phyloP scores from a whole-genome alignment of 2,113 vertebrate genomes.

The Dendrocopos noguchii region DNA sequence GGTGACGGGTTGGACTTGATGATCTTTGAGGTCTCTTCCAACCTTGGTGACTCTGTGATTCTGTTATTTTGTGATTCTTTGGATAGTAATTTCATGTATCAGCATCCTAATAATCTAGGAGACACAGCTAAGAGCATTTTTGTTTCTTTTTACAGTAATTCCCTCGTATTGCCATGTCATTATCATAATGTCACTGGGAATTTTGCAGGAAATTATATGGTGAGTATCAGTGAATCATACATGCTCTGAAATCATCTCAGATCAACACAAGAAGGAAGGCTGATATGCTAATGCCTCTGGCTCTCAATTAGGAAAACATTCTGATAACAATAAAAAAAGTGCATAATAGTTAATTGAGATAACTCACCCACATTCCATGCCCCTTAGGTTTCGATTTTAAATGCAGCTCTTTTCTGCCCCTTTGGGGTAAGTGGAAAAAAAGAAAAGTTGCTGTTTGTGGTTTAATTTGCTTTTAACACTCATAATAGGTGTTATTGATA shows the following conservation, averaged over 20 bases:
- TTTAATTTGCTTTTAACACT: constrained; percentile 9
- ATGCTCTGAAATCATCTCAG: not conserved
- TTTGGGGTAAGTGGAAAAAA: not conserved
- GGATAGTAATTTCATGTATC: not conserved
- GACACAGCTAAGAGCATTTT: not conserved
- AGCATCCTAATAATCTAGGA: not conserved
- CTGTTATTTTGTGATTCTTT: too few relatives aligned
- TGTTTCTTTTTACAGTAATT: not conserved
- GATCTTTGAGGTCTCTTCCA: too few relatives aligned
- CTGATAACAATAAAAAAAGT: not conserved
- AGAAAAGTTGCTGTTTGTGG: not conserved
- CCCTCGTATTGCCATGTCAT: not conserved
- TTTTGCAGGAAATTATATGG: not conserved
- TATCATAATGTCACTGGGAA: not conserved
- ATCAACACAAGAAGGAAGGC: not conserved
- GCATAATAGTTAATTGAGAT: not conserved
- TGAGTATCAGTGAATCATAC: not conserved
- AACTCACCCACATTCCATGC: not conserved
- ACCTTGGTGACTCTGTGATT: too few relatives aligned
- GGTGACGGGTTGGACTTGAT: too few relatives aligned
- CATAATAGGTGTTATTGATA: not conserved
- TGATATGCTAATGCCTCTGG: not conserved
- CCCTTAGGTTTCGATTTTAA: not conserved
- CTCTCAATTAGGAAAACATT: not conserved
- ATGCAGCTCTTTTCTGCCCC: not conserved